Evolutionary conservation across 1,140 invertebrate species (phyloP), one percentile per base, ranked within the genome.

Genomic region (Nixonia krombeini): DNA sequence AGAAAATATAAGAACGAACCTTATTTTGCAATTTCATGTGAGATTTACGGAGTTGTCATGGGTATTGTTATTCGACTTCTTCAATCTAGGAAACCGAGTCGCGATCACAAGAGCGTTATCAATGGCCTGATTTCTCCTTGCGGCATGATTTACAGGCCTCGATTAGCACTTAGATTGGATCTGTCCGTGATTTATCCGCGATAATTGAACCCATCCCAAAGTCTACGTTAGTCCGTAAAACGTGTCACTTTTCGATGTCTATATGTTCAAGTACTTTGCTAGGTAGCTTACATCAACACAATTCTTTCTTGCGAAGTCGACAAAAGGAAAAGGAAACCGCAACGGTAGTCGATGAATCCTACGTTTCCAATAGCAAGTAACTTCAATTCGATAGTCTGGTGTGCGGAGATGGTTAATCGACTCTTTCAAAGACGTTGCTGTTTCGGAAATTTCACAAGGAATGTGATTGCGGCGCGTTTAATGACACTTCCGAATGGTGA

Each of bases 131-230:
- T 58, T 58, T 28, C 42, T 45, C 49, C 47, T 35, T 33, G 12
- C 28, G 17, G n/a, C 5, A 49, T 58, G 55, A 58, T 58, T 49
- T 58, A 58, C 37, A 13, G 23, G 45, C 18, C 17, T 49, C 45
- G 55, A 58, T 58, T 58, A 49, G 45, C 45, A 58, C 55, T 26
- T 58, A 58, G 55, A 58, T 58, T 49, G 45, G 55, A 35, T 58
- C 26, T 37, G 10, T 10, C 10, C 16, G 31, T 21, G 17, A 40
- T 42, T 21, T 21, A 35, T 2, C 31, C 6, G 15, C 5, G 49
- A 49, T 58, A 58, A 50, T 58, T 58, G 41, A 58, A 15, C 33
- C 49, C 26, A 58, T 49, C 29, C 12, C 23, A 25, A 49, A 33
- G 13, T 16, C 15, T 7, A 49, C 41, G 23, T 13, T 13, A n/a